phyloP scores from a whole-genome alignment of 2,113 vertebrate species.

The Diphyllodes magnificus region DNA sequence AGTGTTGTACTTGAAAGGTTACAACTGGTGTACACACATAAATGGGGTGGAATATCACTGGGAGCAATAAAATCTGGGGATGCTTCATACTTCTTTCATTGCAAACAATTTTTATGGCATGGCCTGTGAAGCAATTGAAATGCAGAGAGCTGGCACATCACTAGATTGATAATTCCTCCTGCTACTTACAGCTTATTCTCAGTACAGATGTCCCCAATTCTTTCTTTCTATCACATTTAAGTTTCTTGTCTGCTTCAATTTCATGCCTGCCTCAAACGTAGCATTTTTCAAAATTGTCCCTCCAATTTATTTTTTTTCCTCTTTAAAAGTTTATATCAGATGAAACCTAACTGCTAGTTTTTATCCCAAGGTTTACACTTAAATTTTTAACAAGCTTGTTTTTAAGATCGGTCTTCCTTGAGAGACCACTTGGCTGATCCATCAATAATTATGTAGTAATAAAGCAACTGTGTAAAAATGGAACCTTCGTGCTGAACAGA shows the following conservation, averaged over 20 bases:
- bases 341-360: slow-evolving; percentile 8
- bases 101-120: slow-evolving; percentile 43
- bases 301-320: neutral
- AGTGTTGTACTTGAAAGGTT: slow-evolving; percentile 40
- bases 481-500: neutral
- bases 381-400: slow-evolving; percentile 21
- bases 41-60: slow-evolving; percentile 19
- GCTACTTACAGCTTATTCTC: slow-evolving; percentile 41
- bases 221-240: slow-evolving; percentile 52
- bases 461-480: slow-evolving; percentile 47
- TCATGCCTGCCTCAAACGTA: slow-evolving; percentile 28
- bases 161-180: slow-evolving; percentile 62
- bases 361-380: slow-evolving; percentile 4
- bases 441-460: slow-evolving; percentile 51
- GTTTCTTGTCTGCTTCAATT: slow-evolving; percentile 57
- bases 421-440: slow-evolving; percentile 37
- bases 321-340: slow-evolving; percentile 25
- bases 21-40: neutral
- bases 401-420: slow-evolving; percentile 32
- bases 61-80: slow-evolving; percentile 35
- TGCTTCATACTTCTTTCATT: slow-evolving; percentile 49
- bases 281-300: slow-evolving; percentile 25
- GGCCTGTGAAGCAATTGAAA: slow-evolving; percentile 54
- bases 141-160: slow-evolving; percentile 58
- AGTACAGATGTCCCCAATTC: slow-evolving; percentile 59